These are phyloP conservation scores for Dichetophora obliterata DNA, from an alignment of 2,888 invertebrate genomes.

Conservation along the genomic window DNA sequence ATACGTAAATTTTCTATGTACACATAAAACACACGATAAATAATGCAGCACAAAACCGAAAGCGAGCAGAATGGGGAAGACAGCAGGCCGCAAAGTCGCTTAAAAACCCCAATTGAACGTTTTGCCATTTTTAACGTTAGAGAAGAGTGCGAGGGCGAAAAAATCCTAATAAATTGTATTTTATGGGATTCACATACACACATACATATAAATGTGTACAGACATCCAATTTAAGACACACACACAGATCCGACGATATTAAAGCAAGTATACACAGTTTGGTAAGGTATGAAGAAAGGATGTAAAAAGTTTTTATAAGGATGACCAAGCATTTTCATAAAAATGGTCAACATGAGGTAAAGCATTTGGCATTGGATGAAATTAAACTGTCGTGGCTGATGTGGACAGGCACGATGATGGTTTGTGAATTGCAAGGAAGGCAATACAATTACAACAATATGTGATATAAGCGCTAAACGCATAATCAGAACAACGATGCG, in stretches of 20 bases:
- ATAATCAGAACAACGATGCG: constrained; percentile 47
- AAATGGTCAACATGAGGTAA: constrained; percentile 44
- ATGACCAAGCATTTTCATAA: constrained; percentile 41
- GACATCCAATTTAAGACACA: constrained; percentile 6
- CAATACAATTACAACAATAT: constrained; percentile 51
- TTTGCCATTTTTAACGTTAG: constrained; percentile 15
- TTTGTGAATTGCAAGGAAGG: not conserved
- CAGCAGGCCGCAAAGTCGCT: constrained; percentile 7
- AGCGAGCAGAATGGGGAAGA: not conserved
- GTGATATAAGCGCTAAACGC: constrained; percentile 64
- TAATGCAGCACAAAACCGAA: constrained; percentile 18
- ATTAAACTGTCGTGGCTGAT: not conserved
- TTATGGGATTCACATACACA: constrained; percentile 15
- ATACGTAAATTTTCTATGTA: constrained; percentile 10
- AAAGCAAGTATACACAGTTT: not conserved
- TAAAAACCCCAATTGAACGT: constrained; percentile 30
- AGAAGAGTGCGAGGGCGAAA: not conserved
- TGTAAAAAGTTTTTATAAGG: constrained; percentile 26
- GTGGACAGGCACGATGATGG: not conserved
- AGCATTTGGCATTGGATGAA: constrained; percentile 20
- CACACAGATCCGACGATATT: not conserved
- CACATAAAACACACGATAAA: constrained; percentile 9
- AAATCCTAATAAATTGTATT: constrained; percentile 39
- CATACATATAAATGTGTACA: not conserved
- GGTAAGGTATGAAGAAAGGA: constrained; percentile 6